phyloP scores from a whole-genome alignment of 2,797 vertebrate genomes.

The Arctocebus calabarensis region DNA sequence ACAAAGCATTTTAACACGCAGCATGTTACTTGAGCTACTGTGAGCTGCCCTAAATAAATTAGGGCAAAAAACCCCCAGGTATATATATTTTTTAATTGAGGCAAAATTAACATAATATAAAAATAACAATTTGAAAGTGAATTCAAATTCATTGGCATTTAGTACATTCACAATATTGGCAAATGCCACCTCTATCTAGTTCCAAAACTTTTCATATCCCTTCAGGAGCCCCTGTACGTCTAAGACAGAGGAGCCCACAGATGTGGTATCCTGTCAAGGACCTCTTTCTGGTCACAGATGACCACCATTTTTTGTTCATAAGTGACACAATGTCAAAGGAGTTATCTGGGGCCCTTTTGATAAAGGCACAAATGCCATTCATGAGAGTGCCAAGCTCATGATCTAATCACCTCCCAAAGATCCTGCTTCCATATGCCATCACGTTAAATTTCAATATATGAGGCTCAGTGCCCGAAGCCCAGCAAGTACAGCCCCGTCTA shows the following conservation, averaged over 20 bases:
- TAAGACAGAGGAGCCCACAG: not conserved
- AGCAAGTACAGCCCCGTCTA: no score
- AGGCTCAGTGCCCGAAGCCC: no score
- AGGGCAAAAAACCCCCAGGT: not conserved
- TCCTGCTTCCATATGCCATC: not conserved
- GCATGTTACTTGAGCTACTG: not conserved
- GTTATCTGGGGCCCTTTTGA: not conserved
- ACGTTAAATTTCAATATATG: not conserved
- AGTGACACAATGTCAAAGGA: no score
- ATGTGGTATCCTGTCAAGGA: not conserved
- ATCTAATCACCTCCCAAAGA: no score
- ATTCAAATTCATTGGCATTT: not conserved
- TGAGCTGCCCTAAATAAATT: not conserved
- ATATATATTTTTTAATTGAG: not conserved
- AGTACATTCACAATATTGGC: not conserved
- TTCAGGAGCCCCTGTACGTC: fast-evolving
- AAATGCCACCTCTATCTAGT: not conserved
- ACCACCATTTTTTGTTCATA: not conserved
- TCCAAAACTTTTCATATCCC: not conserved
- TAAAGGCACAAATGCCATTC: no score
- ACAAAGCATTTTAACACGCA: not conserved
- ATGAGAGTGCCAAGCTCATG: fast-evolving
- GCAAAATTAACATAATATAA: not conserved
- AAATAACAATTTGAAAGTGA: not conserved
- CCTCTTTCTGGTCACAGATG: no score